A percentile compares a stretch with the other conserved stretches of the same genome.
These are phyloP conservation scores for Vidua chalybeata DNA, from an alignment of 2,113 vertebrate species.

Conservation along the genomic window DNA sequence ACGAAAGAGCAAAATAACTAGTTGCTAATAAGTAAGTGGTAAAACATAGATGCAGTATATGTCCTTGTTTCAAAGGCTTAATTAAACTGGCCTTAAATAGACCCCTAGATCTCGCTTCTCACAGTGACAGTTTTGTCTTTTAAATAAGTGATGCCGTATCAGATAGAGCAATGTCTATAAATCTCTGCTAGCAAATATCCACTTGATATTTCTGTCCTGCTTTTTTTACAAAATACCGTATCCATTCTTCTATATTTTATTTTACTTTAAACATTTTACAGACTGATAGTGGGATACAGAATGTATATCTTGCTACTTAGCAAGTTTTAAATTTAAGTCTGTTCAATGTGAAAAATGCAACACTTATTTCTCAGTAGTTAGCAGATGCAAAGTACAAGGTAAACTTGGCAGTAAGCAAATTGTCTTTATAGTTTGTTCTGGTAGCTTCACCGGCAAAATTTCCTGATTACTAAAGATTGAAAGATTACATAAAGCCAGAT, in stretches of 20 bases:
- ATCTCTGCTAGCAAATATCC: neutral
- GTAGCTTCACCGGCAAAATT: neutral
- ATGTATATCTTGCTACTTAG: neutral
- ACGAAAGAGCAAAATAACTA: neutral
- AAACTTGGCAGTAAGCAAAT: neutral
- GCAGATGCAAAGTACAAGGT: neutral
- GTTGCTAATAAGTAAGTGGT: neutral
- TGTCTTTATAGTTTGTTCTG: neutral
- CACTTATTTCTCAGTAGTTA: neutral
- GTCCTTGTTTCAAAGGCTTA: neutral
- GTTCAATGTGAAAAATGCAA: neutral
- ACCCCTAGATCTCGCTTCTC: neutral
- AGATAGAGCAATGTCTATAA: neutral
- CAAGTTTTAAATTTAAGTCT: neutral
- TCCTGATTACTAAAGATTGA: neutral
- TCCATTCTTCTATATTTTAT: neutral
- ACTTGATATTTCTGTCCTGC: neutral
- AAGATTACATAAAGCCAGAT: neutral
- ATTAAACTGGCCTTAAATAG: neutral
- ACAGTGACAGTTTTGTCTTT: neutral
- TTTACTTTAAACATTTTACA: neutral
- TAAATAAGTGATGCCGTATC: neutral
- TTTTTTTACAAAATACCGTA: neutral
- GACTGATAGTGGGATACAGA: neutral
- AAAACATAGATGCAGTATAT: neutral